These are phyloP conservation scores for Rhyzopertha dominica DNA, from an alignment of 1,140 invertebrate species.

Conservation along the genomic window DNA sequence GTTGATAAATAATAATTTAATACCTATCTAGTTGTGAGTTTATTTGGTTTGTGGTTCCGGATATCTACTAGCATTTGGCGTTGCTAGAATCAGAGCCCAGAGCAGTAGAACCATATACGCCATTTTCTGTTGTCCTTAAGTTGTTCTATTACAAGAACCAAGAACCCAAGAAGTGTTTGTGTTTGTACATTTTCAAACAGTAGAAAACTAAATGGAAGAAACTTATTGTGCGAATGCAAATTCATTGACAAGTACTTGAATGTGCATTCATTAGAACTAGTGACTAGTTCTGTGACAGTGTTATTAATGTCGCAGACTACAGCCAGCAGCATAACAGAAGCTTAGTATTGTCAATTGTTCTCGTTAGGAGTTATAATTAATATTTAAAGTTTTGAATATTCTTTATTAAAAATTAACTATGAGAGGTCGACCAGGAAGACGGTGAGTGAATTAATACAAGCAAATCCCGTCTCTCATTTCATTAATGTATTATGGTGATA, in stretches of 20 bases:
- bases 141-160: conserved; percentile 12
- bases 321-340: conserved; percentile 5
- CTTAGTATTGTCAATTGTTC: conserved; percentile 7
- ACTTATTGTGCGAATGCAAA: too few species aligned
- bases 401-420: too few species aligned
- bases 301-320: conserved; percentile 1
- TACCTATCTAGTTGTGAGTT: too few species aligned
- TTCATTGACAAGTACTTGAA: conserved; percentile 1
- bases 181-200: conserved; percentile 8
- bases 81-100: conserved; percentile 6
- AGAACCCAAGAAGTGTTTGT: conserved; percentile 3
- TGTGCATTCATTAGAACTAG: background rate
- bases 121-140: conserved; percentile 10
- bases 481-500: background rate
- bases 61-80: too few species aligned
- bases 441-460: conserved; percentile 19
- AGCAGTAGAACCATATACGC: conserved; percentile 10
- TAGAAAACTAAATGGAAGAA: too few species aligned
- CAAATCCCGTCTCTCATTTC: background rate
- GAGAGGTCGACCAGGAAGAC: conserved; percentile 29
- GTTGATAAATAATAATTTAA: conserved; percentile 4
- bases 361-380: conserved; percentile 4
- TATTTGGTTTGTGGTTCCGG: too few species aligned
- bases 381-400: conserved; percentile 4
- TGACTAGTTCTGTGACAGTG: background rate